Evolutionary conservation across 2,113 vertebrate genomes (phyloP), one percentile per base, ranked within the genome.

Genomic region (Lepus americanus): DNA sequence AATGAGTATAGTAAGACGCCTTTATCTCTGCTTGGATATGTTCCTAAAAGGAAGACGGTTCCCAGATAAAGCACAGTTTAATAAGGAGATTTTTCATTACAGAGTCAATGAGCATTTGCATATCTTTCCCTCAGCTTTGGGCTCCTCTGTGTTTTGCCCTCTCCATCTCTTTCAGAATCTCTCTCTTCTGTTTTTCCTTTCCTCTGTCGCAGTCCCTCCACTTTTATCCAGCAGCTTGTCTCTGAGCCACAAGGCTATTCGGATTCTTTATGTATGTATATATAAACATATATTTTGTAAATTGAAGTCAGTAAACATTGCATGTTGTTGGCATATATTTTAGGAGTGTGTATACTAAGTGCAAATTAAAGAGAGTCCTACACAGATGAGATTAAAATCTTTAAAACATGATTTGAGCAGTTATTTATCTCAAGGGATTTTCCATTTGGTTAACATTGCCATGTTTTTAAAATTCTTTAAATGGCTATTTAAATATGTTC

Each of bases 71-170:
- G 97, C 97, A 94, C 91, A 95, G 97, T 98, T 98, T 98, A 98
- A 98, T 98, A 98, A 98, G 98, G 95, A 98, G 94, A 94, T 97
- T 98, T 98, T 98, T 98, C 98, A 98, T 98, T 97, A 97, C 11
- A 36, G 94, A 97, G 96, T 97, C 85, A 55, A 98, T 97, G 95
- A 96, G 33, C 36, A 98, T 98, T 98, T 98, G 97, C 98, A 98
- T 98, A 97, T 98, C 87, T 94, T 82, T 88, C 85, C 17, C 89
- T 92, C 31, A 2, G 94, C 59, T 72, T 69, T 61, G 31, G 89
- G 74, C 72, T 93, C 82, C 66, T 84, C 73, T 92, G 74, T 44
- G 29, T 55, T 33, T 59, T 87, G 31, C 27, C 49, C 44, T 19
- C 33, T 73, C 44, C 0, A 36, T 51, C 76, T 84, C 84, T 82